Evolutionary conservation across 2,113 vertebrate genomes (phyloP), one percentile per base, ranked within the genome.

Genomic region (Eonycteris spelaea): DNA sequence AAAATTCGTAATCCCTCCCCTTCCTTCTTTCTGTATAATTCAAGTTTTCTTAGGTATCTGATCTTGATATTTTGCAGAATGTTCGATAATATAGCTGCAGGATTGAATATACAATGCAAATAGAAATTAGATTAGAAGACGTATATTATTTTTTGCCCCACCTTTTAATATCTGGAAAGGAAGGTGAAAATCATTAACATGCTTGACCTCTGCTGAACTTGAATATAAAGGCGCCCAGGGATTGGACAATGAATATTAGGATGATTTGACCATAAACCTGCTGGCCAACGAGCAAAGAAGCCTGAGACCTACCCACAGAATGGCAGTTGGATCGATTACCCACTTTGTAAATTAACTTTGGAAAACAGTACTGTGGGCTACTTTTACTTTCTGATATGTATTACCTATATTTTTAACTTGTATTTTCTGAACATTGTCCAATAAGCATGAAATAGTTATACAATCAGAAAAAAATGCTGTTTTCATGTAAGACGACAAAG

Each of bases 371-470:
- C 6, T 53, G 14, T 65, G n/a, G 21, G 18, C 9, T 83, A 24
- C 59, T 91, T 86, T 95, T 86, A 65, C 33, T 91, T 88, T 74
- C 24, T 90, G 35, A 21, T 26, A 45, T 59, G 21, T 68, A 51
- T 51, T 90, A 16, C 68, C 33, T 91, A 30, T 65, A 93, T 74
- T 92, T 96, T 93, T 45, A 77, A 86, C 73, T 75, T 74, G 45
- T 75, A 57, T 77, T 92, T 92, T 68, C 11, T 89, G 53, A 91
- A 48, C 2, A 87, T 91, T 93, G 19, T 95, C 26, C 55, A 93
- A 7, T 19, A 45, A 45, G 26, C 48, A 61, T 86, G 86, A 86
- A 43, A 19, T 93, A 48, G 61, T 95, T 93, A 63, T 40, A 51
- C 14, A 95, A 43, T 67, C 22, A 82, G 63, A 74, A 68, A 82